Evolutionary conservation across 2,797 vertebrate genomes (phyloP).

Genomic region (Crocidura indochinensis): DNA sequence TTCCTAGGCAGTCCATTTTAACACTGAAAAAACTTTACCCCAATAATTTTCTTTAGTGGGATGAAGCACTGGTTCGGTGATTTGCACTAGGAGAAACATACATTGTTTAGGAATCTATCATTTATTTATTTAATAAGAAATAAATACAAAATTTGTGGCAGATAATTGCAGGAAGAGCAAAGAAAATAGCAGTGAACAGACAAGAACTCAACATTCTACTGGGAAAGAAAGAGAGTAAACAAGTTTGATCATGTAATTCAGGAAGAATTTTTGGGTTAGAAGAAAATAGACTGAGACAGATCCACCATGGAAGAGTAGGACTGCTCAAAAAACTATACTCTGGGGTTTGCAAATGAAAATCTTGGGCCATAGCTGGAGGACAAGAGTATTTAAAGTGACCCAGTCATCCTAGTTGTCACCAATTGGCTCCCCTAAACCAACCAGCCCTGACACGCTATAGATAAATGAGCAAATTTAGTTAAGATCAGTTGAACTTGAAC

Average conservation of each 20-base stretch:
- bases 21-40: constrained; percentile 47
- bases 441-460: background rate
- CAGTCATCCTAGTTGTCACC: background rate
- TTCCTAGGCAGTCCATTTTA: constrained; percentile 42
- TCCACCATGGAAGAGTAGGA: background rate
- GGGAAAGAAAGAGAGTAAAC: constrained; percentile 4
- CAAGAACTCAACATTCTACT: background rate
- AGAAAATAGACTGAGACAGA: constrained; percentile 19
- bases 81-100: constrained; percentile 5
- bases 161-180: background rate
- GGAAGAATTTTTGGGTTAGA: background rate
- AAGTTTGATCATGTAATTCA: background rate
- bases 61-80: constrained; percentile 1
- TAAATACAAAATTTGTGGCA: background rate
- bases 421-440: constrained; percentile 16
- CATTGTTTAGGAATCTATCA: background rate
- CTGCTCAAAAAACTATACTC: constrained; percentile 38
- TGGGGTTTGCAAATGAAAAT: too few species aligned
- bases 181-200: background rate
- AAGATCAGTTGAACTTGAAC: constrained; percentile 13
- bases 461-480: background rate
- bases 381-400: background rate
- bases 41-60: constrained; percentile 44
- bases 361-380: too few species aligned
- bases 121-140: background rate